These are phyloP conservation scores for Metallyticus violacea DNA, from an alignment of 2,888 invertebrate species.

Conservation along the genomic window DNA sequence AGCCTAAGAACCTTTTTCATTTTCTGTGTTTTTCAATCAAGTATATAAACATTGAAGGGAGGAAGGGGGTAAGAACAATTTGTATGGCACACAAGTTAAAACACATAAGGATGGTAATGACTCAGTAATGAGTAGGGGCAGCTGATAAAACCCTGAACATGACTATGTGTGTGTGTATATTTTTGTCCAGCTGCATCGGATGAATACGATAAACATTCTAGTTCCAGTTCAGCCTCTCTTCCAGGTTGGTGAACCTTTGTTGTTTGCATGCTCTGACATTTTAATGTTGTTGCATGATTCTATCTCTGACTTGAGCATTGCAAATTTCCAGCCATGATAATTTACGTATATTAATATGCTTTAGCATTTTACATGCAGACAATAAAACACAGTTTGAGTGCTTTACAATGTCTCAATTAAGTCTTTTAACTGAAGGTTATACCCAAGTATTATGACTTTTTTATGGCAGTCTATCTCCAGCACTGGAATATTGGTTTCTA, in stretches of 20 bases:
- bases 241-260: conserved; percentile 57
- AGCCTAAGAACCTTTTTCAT: too few relatives aligned
- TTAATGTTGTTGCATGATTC: not conserved
- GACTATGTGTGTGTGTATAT: conserved; percentile 8
- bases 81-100: too few relatives aligned
- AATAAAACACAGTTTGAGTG: not conserved
- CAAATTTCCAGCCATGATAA: not conserved
- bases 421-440: not conserved
- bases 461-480: not conserved
- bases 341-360: not conserved
- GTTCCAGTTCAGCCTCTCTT: conserved; percentile 64
- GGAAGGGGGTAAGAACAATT: too few relatives aligned
- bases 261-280: conserved; percentile 7
- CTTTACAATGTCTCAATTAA: not conserved
- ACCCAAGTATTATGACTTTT: not conserved
- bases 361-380: not conserved
- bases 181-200: conserved; percentile 44
- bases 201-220: conserved; percentile 67
- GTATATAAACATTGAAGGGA: too few relatives aligned
- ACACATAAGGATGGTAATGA: too few relatives aligned
- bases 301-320: not conserved
- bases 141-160: not conserved
- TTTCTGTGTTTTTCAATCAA: too few relatives aligned
- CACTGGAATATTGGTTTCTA: not conserved
- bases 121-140: too few relatives aligned